These are phyloP conservation scores for Ypsolopha scabrella DNA, from an alignment of 2,888 invertebrate genomes.

Conservation along the genomic window DNA sequence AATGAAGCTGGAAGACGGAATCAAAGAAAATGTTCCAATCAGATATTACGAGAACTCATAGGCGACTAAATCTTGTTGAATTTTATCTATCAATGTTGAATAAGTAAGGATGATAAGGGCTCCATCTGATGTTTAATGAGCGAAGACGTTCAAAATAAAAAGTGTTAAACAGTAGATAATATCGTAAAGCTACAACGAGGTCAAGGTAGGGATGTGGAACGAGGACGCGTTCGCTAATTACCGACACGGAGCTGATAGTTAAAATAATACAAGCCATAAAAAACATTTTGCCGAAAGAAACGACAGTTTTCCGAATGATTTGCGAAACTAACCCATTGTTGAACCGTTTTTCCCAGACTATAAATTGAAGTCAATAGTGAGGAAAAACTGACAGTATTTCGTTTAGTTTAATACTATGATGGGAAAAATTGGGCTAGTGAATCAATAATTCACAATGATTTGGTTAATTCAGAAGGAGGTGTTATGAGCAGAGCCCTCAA, in stretches of 20 bases:
- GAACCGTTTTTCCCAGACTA: too few species aligned
- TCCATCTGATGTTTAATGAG: conserved; percentile 37
- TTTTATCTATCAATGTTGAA: conserved; percentile 11
- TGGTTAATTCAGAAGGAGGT: too few species aligned
- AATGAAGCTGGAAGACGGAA: conserved; percentile 12
- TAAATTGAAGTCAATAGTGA: too few species aligned
- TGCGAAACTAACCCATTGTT: too few species aligned
- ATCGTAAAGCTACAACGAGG: conserved; percentile 56
- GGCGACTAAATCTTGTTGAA: too few species aligned
- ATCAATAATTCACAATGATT: too few species aligned
- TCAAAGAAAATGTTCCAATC: too few species aligned
- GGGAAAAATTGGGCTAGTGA: too few species aligned
- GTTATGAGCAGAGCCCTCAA: too few species aligned
- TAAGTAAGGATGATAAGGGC: conserved; percentile 13
- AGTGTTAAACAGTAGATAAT: conserved; percentile 40
- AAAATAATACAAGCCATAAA: conserved; percentile 17
- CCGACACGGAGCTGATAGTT: conserved; percentile 34
- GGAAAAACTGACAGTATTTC: too few species aligned
- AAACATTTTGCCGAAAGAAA: not conserved
- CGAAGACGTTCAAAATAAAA: conserved; percentile 34
- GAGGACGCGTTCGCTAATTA: conserved; percentile 57
- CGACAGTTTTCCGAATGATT: not conserved
- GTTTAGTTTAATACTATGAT: too few species aligned
- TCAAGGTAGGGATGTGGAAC: conserved; percentile 58
- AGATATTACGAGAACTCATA: too few species aligned